These are phyloP conservation scores for Spodoptera litura DNA, from an alignment of 1,140 invertebrate species.

Conservation along the genomic window DNA sequence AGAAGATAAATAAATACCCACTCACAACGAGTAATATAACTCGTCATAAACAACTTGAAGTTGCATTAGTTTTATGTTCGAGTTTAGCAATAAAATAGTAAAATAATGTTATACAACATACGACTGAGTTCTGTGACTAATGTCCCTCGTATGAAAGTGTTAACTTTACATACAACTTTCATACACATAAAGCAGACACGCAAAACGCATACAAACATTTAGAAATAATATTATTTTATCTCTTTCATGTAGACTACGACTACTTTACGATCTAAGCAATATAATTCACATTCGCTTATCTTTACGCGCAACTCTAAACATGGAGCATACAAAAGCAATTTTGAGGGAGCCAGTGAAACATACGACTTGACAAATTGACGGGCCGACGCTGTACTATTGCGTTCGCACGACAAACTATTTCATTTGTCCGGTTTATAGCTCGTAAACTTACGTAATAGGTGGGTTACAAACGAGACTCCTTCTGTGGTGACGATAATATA, in stretches of 20 bases:
- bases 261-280: conserved; percentile 42
- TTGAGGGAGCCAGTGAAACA: conserved; percentile 45
- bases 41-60: no score
- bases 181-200: conserved; percentile 14
- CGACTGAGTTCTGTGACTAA: not conserved
- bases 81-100: not conserved
- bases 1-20: no score
- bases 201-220: conserved; percentile 38
- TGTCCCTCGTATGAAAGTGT: conserved; percentile 9
- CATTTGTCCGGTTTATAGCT: conserved; percentile 57
- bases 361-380: conserved; percentile 57
- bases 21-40: no score
- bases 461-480: conserved; percentile 48
- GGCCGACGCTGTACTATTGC: conserved; percentile 49
- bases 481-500: conserved; percentile 46
- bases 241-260: conserved; percentile 41
- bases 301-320: conserved; percentile 44
- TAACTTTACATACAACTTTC: conserved; percentile 29
- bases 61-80: not conserved
- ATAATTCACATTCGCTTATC: conserved; percentile 49
- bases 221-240: conserved; percentile 44
- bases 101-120: not conserved
- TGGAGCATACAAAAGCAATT: conserved; percentile 50
- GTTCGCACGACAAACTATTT: conserved; percentile 55
- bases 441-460: conserved; percentile 52